These are phyloP conservation scores for Petrocephalus microphthalmus DNA, from an alignment of 2,113 vertebrate species.

Conservation along the genomic window DNA sequence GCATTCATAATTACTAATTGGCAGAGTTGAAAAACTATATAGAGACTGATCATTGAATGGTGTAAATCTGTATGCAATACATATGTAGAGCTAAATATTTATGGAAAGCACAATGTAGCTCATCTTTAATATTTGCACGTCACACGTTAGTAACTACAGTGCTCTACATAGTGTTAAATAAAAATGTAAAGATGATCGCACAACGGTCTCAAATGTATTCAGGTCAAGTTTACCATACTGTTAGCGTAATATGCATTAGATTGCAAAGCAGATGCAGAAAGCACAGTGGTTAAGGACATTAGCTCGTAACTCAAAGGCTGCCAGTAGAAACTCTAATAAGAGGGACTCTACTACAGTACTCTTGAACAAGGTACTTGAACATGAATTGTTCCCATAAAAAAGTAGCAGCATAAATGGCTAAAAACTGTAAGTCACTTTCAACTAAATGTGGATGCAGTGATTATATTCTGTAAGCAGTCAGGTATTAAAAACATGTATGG, in stretches of 20 bases:
- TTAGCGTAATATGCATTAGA: neutral
- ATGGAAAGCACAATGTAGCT: neutral
- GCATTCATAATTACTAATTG: neutral
- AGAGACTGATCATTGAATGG: neutral
- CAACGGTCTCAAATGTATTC: neutral
- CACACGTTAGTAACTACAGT: neutral
- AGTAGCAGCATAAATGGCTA: neutral
- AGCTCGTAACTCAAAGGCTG: neutral
- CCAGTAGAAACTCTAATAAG: neutral
- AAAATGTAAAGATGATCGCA: neutral
- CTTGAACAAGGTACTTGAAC: constrained; percentile 3
- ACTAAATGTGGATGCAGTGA: constrained; percentile 8
- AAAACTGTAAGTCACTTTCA: neutral
- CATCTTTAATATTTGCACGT: neutral
- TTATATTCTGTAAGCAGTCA: neutral
- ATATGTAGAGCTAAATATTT: neutral
- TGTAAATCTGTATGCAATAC: neutral
- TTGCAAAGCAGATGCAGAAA: neutral
- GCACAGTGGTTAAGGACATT: neutral
- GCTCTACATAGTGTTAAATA: neutral
- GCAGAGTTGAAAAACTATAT: neutral
- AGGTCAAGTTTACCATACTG: neutral
- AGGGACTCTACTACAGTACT: neutral
- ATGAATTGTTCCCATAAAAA: neutral
- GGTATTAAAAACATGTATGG: constrained; percentile 1